phyloP scores from a whole-genome alignment of 2,113 vertebrate genomes.

The Brienomyrus brachyistius region DNA sequence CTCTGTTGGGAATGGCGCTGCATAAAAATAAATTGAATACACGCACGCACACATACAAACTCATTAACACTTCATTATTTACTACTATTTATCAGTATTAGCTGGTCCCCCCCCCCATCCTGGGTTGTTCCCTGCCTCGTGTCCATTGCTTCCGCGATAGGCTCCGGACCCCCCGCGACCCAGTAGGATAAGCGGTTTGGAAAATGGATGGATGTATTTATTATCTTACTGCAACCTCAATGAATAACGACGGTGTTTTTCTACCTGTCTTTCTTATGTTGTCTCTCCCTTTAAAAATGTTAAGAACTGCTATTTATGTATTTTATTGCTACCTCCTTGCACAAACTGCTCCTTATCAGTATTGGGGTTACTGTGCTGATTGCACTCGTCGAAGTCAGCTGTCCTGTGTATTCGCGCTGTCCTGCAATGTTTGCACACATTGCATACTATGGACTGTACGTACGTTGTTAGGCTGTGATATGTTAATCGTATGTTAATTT shows the following conservation, averaged over 20 bases:
- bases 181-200: too few species aligned
- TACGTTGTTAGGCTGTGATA: neutral
- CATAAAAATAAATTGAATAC: too few species aligned
- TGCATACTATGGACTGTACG: neutral
- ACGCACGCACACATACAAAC: too few species aligned
- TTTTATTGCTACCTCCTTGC: neutral
- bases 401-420: neutral
- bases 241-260: neutral
- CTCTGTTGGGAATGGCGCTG: too few species aligned
- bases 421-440: neutral
- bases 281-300: neutral
- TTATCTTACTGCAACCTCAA: neutral
- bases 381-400: neutral
- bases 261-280: neutral
- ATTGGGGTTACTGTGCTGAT: neutral
- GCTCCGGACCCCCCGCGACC: too few species aligned
- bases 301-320: neutral
- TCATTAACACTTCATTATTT: too few species aligned
- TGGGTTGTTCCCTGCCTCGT: too few species aligned
- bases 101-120: too few species aligned
- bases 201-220: too few species aligned
- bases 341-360: neutral
- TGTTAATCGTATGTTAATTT: neutral
- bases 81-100: neutral
- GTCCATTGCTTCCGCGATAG: too few species aligned